phyloP scores from a whole-genome alignment of 2,888 invertebrate genomes.

The Masnerella sp. region DNA sequence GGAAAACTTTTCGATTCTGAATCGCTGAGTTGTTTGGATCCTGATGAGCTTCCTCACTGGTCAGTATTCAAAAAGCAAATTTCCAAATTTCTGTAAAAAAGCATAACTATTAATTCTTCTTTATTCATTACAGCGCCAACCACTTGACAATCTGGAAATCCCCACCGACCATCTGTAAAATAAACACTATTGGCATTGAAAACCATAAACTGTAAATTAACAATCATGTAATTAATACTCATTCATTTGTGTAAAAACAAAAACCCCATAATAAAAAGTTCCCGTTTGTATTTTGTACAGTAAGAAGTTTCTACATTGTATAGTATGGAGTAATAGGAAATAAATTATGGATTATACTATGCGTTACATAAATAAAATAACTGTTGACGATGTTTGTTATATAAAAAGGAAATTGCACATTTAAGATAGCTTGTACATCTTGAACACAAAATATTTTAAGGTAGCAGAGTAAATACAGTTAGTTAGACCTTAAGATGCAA shows the following conservation, averaged over 20 bases:
- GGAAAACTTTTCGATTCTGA: constrained; percentile 92
- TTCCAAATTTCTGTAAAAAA: neutral
- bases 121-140: constrained; percentile 66
- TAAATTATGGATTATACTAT: constrained; percentile 10
- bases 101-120: constrained; percentile 10
- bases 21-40: constrained; percentile 90
- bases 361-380: constrained; percentile 27
- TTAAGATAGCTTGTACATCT: neutral
- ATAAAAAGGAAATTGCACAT: constrained; percentile 5
- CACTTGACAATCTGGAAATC: constrained; percentile 59
- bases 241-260: constrained; percentile 17
- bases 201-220: constrained; percentile 18
- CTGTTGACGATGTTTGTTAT: constrained; percentile 8
- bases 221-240: constrained; percentile 6
- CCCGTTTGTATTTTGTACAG: constrained; percentile 22
- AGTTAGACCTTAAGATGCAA: too few relatives aligned
- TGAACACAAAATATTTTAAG: neutral
- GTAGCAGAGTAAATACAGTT: too few relatives aligned
- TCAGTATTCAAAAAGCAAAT: constrained; percentile 46
- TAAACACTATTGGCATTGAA: neutral
- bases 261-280: constrained; percentile 8
- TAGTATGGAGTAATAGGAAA: constrained; percentile 10
- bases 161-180: neutral
- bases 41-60: constrained; percentile 80
- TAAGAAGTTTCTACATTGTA: constrained; percentile 12